A percentile compares a stretch with the other conserved stretches of the same genome.
phyloP scores from a whole-genome alignment of 2,113 vertebrate species.

The Pluvianellus socialis region DNA sequence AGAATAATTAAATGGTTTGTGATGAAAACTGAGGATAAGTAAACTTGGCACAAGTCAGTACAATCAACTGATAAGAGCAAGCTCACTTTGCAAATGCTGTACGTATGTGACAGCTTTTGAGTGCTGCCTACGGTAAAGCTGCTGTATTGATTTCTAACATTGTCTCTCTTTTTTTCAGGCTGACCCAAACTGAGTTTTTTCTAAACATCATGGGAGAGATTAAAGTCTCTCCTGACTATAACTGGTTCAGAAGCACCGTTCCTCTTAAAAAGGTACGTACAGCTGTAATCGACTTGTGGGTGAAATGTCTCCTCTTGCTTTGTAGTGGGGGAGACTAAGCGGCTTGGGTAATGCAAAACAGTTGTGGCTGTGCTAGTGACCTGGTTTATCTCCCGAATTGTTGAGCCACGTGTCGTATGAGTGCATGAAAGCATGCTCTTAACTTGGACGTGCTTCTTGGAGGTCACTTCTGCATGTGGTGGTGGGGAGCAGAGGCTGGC shows the following conservation, averaged over 20 bases:
- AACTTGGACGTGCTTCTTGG: neutral
- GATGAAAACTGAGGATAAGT: slow-evolving; percentile 16
- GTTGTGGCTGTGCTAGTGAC: neutral
- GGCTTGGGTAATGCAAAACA: neutral
- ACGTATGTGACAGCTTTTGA: neutral
- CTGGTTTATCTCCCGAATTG: neutral
- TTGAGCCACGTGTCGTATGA: fast-evolving
- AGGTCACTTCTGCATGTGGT: neutral
- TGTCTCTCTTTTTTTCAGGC: slow-evolving; percentile 59
- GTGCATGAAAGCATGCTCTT: neutral
- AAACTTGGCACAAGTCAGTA: neutral
- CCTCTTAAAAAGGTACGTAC: slow-evolving; percentile 92
- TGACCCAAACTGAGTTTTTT: slow-evolving; percentile 33
- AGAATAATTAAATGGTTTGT: neutral
- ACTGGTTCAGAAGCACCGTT: slow-evolving; percentile 98
- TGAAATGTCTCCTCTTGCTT: neutral
- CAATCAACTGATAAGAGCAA: neutral
- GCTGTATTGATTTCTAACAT: slow-evolving; percentile 29
- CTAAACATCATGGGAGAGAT: slow-evolving; percentile 93
- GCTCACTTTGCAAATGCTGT: neutral
- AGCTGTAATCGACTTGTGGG: neutral
- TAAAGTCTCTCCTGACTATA: slow-evolving; percentile 97
- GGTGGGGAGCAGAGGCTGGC: neutral
- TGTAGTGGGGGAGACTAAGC: neutral
- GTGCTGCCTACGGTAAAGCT: neutral